Evolutionary conservation across 92 coral and sea anemone species (phyloP).

Genomic region (Palythoa grandiflora): DNA sequence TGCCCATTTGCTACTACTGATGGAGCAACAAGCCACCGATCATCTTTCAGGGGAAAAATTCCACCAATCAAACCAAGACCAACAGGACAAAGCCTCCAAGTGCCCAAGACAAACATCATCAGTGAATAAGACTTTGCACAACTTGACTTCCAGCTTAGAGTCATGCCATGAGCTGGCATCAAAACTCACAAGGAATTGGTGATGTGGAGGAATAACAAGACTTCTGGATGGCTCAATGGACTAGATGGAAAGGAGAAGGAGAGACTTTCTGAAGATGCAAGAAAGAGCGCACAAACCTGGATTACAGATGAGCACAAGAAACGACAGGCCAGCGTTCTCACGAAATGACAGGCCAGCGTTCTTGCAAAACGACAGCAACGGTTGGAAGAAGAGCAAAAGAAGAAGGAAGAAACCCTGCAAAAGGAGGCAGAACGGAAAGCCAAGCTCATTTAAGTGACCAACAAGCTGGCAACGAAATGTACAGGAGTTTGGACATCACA

Average conservation of each 20-base stretch:
- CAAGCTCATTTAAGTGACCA: conserved; percentile 14
- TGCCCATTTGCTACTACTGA: background rate
- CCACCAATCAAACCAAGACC: background rate
- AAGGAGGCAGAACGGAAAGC: conserved; percentile 19
- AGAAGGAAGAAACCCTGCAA: conserved; percentile 16
- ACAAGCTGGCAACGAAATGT: conserved; percentile 14
- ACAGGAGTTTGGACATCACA: background rate
- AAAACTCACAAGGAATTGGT: conserved; percentile 13
- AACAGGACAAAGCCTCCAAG: background rate
- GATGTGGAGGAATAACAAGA: conserved; percentile 14
- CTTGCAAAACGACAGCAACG: no score
- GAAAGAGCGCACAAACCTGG: conserved; percentile 10
- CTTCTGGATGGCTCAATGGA: background rate
- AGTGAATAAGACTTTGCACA: conserved; percentile 9
- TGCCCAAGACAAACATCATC: background rate
- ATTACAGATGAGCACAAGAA: conserved; percentile 17
- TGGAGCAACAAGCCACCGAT: conserved; percentile 24
- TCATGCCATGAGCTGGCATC: conserved; percentile 12
- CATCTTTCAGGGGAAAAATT: conserved; percentile 24
- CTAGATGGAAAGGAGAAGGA: background rate
- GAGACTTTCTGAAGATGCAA: background rate
- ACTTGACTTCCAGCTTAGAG: background rate
- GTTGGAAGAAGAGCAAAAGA: background rate
- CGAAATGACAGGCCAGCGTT: background rate
- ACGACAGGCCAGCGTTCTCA: background rate